Evolutionary conservation across 2,888 invertebrate genomes (phyloP).

Genomic region (Orchesellides sinensis): DNA sequence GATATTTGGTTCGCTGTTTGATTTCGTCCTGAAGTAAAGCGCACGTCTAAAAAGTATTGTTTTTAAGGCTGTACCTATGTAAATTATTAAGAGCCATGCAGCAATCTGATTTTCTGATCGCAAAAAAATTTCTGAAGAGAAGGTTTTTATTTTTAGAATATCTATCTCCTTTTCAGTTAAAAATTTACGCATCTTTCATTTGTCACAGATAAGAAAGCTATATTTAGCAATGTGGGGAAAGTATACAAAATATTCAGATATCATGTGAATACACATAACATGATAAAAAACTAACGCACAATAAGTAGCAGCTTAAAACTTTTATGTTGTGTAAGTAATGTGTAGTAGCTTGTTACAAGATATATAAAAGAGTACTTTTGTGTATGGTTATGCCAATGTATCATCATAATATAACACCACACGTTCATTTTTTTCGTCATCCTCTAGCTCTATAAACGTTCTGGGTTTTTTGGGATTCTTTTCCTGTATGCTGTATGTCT

Average conservation of each 20-base stretch:
- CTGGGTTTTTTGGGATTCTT: too few relatives aligned
- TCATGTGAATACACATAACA: too few relatives aligned
- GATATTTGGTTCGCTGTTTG: slow-evolving; percentile 37
- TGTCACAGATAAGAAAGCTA: background rate
- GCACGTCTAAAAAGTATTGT: background rate
- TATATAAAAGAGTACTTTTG: slow-evolving; percentile 1
- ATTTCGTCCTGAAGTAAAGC: slow-evolving; percentile 41
- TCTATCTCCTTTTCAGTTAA: background rate
- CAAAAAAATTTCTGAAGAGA: background rate
- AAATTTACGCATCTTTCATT: background rate
- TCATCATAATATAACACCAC: background rate
- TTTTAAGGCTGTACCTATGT: background rate
- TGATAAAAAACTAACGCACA: too few relatives aligned
- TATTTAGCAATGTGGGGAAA: background rate
- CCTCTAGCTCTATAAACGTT: too few relatives aligned
- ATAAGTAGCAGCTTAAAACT: background rate
- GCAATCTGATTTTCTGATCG: too few relatives aligned
- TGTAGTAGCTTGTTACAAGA: background rate
- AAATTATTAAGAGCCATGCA: too few relatives aligned
- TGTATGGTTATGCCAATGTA: slow-evolving; percentile 2
- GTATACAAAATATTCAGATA: too few relatives aligned
- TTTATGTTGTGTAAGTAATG: slow-evolving; percentile 10
- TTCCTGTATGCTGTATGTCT: too few relatives aligned
- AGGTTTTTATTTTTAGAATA: background rate
- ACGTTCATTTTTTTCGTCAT: too few relatives aligned